Conservation (phyloP, 2,888 invertebrate genomes). For the Tromatobia lineatoria region DNA sequence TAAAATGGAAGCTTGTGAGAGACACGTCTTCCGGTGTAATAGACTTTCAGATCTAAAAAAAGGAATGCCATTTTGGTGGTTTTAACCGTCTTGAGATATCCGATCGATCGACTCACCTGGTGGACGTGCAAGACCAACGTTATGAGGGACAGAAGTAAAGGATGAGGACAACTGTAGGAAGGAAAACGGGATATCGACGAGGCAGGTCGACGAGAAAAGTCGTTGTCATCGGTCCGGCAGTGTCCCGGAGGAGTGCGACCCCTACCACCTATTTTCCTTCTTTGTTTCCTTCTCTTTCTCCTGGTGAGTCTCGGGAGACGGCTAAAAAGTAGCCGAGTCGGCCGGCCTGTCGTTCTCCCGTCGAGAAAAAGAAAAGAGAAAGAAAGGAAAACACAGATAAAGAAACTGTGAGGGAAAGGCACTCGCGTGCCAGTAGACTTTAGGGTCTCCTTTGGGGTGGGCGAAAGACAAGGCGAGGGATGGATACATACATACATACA, state of each 20-base stretch:
- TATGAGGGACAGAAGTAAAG: conserved; percentile 42
- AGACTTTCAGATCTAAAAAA: not conserved
- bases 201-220: conserved; percentile 59
- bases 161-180: conserved; percentile 21
- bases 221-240: conserved; percentile 64
- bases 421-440: conserved; percentile 57
- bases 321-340: conserved; percentile 69
- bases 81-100: conserved; percentile 46
- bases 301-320: conserved; percentile 47
- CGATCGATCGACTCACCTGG: conserved; percentile 56
- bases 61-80: not conserved
- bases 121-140: conserved; percentile 49
- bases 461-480: conserved; percentile 56
- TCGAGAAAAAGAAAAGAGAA: conserved; percentile 26
- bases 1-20: not conserved
- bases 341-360: conserved; percentile 42
- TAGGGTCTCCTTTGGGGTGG: conserved; percentile 18
- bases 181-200: conserved; percentile 44
- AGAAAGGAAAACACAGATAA: conserved; percentile 47
- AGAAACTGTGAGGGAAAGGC: conserved; percentile 61
- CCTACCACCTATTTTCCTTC: conserved; percentile 33
- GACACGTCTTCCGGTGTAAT: not conserved
- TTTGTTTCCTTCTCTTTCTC: conserved; percentile 32
- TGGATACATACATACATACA: conserved; percentile 18
- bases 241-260: conserved; percentile 44